phyloP scores from a whole-genome alignment of 2,113 vertebrate species.

The Indicator maculatus region DNA sequence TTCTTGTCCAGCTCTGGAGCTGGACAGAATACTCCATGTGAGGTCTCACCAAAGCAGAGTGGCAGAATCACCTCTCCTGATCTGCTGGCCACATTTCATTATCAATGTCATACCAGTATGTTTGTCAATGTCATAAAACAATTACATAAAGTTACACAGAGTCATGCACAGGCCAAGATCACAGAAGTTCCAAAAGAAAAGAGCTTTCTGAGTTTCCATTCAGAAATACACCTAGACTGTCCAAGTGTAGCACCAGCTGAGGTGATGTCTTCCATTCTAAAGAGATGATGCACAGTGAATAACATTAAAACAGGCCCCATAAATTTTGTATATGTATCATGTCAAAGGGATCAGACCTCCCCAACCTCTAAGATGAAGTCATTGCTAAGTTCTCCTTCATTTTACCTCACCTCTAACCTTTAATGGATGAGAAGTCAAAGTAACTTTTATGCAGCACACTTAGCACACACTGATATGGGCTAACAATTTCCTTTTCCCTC shows the following conservation, averaged over 20 bases:
- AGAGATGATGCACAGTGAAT: background rate
- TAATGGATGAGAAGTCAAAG: background rate
- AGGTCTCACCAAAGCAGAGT: too few relatives aligned
- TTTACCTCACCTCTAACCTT: background rate
- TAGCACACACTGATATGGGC: background rate
- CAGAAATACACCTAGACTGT: background rate
- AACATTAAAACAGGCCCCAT: background rate
- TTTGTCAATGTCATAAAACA: rapidly evolving
- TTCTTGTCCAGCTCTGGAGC: too few relatives aligned
- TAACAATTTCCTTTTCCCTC: background rate
- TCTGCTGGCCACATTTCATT: too few relatives aligned
- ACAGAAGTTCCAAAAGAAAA: background rate
- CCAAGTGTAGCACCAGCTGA: background rate
- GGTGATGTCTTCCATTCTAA: background rate
- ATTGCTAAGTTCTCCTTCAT: background rate
- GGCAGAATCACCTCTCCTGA: too few relatives aligned
- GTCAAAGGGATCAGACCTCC: background rate
- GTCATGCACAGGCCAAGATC: background rate
- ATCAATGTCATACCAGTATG: background rate
- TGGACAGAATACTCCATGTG: too few relatives aligned
- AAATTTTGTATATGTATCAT: background rate
- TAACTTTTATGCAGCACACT: background rate
- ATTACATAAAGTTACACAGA: background rate
- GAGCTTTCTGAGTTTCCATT: background rate
- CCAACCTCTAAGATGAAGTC: background rate